Evolutionary conservation across 2,113 vertebrate genomes (phyloP).

Genomic region (Peromyscus polionotus): DNA sequence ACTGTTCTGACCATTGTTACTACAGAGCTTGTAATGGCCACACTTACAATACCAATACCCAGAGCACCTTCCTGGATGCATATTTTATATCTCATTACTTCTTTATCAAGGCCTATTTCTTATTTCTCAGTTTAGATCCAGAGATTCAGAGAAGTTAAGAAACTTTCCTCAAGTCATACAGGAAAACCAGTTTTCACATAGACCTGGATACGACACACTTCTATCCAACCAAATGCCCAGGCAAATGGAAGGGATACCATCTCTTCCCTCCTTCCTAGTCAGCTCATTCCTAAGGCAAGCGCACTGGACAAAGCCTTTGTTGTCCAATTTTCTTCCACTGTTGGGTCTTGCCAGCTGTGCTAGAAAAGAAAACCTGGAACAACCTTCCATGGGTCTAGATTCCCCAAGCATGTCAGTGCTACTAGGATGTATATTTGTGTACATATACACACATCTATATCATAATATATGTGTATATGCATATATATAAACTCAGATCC

Average conservation of each 20-base stretch:
- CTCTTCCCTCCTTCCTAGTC: neutral
- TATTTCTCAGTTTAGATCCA: neutral
- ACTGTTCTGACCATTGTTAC: neutral
- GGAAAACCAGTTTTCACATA: neutral
- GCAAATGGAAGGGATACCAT: neutral
- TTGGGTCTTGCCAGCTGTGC: neutral
- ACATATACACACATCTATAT: neutral
- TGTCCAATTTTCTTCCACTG: neutral
- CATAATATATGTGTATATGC: neutral
- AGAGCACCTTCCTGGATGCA: neutral
- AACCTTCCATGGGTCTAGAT: neutral
- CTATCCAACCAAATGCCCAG: neutral
- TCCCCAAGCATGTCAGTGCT: neutral
- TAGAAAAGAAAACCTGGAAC: neutral
- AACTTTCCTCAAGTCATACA: constrained; percentile 51
- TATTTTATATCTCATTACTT: neutral
- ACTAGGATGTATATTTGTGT: neutral
- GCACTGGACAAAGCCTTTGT: neutral
- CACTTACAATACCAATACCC: neutral
- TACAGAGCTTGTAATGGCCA: neutral
- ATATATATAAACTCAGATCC: neutral
- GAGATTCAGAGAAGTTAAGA: constrained; percentile 25
- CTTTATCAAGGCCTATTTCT: neutral
- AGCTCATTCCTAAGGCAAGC: neutral
- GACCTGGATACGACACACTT: neutral